phyloP scores from a whole-genome alignment of 2,797 vertebrate genomes.

The Crax fasciolata region DNA sequence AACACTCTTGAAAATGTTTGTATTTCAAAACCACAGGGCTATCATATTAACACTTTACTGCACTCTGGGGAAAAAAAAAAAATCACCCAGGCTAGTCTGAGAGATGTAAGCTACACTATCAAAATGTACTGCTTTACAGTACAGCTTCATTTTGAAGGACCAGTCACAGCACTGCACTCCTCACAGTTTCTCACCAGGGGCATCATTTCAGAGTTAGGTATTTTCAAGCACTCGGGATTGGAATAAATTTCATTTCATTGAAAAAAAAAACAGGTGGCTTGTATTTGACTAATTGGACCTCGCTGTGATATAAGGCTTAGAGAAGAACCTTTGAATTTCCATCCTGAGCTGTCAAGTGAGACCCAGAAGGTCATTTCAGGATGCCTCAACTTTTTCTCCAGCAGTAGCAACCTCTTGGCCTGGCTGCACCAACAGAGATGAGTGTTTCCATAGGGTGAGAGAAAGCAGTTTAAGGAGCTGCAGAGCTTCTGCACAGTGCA shows the following conservation, averaged over 20 bases:
- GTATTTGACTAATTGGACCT: background rate
- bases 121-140: constrained; percentile 5
- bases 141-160: background rate
- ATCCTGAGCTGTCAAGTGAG: background rate
- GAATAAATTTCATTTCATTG: background rate
- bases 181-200: background rate
- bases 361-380: background rate
- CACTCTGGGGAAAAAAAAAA: constrained; percentile 2
- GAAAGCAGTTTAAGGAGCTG: background rate
- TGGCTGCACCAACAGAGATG: accelerated
- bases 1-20: constrained; percentile 24
- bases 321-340: background rate
- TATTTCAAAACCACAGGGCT: constrained; percentile 33
- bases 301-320: background rate
- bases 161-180: background rate
- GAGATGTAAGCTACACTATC: background rate
- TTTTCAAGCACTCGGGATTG: background rate
- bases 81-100: background rate
- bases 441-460: accelerated
- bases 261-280: background rate
- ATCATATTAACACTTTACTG: constrained; percentile 30
- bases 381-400: background rate
- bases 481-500: background rate
- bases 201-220: background rate
- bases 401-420: background rate